Evolutionary conservation across 1,140 invertebrate species (phyloP), one percentile per base, ranked within the genome.

Genomic region (Bursaphelenchus mucronatus): DNA sequence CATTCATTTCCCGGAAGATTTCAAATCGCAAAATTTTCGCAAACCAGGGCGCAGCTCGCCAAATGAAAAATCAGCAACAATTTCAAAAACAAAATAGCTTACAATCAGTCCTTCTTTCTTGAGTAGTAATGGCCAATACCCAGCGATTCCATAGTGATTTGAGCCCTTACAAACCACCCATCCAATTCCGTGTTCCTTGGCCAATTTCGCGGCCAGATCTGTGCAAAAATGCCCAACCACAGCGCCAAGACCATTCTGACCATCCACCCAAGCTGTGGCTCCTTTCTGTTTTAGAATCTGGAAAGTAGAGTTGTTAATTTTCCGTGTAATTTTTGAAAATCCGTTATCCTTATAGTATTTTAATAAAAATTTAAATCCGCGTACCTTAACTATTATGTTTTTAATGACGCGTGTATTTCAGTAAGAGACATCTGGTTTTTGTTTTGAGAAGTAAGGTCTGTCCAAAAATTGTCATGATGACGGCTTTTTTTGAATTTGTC

Each of bases 61-160:
- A 56, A 30, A 56, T 3, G 1, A 56, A 43, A 15, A 17, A 56
- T 19, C n/a, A 43, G 30, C 1, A 30, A 30, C 1, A 30, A 30
- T 30, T 30, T 3, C 5, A 30, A 30, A 30, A 63, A 67, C 40
- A 44, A 46, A 47, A 15, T 43, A 44, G 46, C 68, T 76, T 82
- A 86, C 86, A 63, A 96, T 86, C 9, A 94, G 79, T 3, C 88
- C 88, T 68, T 88, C 77, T 10, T 90, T 83, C 53, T 88, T 85
- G 39, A 71, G 75, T 21, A 47, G 21, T 17, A 75, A 44, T 10
- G 70, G 59, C 19, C 74, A 96, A 84, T 88, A 93, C 0, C 90
- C 90, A 50, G 90, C 90, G 74, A 95, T 95, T 0, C 91, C 91
- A 81, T 88, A 92, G 83, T 94, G 91, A 82, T 93, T 94, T 0